Percentiles rank a stretch among this genome's conserved stretches.
Conservation (phyloP, 2,888 invertebrate genomes). For the Volucella inanis region DNA sequence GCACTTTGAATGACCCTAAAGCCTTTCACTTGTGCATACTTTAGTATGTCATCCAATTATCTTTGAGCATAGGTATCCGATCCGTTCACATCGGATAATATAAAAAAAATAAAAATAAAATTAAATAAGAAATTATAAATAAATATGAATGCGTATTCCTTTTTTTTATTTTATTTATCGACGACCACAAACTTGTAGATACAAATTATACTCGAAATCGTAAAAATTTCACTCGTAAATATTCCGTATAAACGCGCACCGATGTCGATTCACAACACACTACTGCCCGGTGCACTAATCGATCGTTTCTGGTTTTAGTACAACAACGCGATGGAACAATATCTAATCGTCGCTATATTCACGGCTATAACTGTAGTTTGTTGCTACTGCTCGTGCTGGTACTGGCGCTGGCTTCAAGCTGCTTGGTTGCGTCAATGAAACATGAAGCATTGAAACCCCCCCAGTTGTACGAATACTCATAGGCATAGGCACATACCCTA, state of each 20-base stretch:
- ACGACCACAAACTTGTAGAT: too few species aligned
- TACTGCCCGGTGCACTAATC: conserved; percentile 65
- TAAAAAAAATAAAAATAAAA: too few species aligned
- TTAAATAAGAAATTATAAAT: too few species aligned
- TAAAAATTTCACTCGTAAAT: conserved; percentile 11
- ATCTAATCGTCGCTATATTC: conserved; percentile 67
- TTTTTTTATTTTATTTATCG: too few species aligned
- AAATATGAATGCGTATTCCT: too few species aligned
- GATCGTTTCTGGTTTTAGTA: conserved; percentile 68
- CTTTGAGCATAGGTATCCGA: too few species aligned
- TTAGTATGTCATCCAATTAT: too few species aligned
- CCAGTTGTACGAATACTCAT: not conserved
- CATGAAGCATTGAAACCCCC: conserved; percentile 34
- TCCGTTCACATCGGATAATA: too few species aligned
- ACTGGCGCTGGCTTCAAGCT: conserved; percentile 12
- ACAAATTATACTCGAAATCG: too few species aligned
- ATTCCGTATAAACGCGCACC: conserved; percentile 45
- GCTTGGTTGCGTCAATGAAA: conserved; percentile 40
- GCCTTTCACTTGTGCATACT: too few species aligned
- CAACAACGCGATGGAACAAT: conserved; percentile 63
- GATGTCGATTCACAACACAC: conserved; percentile 64
- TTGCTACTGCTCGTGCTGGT: conserved; percentile 38
- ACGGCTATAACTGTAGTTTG: conserved; percentile 47
- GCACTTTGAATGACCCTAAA: too few species aligned
- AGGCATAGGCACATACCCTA: too few species aligned